Evolutionary conservation across 2,888 invertebrate species (phyloP), one percentile per base, ranked within the genome.

Genomic region (Melinopterus prodromus): DNA sequence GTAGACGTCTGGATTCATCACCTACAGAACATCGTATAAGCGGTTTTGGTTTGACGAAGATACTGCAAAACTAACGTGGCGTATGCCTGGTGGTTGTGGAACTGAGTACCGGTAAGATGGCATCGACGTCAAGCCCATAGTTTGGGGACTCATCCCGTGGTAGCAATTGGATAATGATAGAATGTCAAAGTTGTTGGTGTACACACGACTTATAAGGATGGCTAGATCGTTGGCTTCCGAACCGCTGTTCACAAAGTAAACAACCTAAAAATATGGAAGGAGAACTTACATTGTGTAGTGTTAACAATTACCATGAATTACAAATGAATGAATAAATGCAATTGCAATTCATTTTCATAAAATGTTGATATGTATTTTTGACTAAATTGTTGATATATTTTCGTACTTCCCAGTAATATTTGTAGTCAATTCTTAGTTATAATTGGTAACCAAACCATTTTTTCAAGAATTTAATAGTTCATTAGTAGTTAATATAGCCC

Each of bases 201-300:
- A 93, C 0, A 96, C 89, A 84, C 98, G 93, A 0, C 98, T 96
- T 89, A 99, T 91, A 38, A 98, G 88, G 83, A 97, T 91, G 0
- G 99, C 99, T 80, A 99, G 90, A 88, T 99, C 99, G 87, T 99
- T 99, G 0, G 99, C 99, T 90, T 99, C 99, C 6, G 98, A 97
- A 0, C 99, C 99, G 86, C 98, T 99, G 89, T 99, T 99, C 0
- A 97, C 96, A 85, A 99, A 93, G 87, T 98, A 98, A 2, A 96
- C 96, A 36, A 96, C 95, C 96, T 96, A 87, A 16, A 86, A 87
- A 53, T 53, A 6, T 53, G 53, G 26, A 26, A 26, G 26, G 26
- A 26, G 26, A 26, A 26, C 26, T 26, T 26, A 26, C 3, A 26
- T 26, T 26, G 26, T 26, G 26, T 3, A 26, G 26, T 26, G 26